Conservation (phyloP, 2,888 invertebrate genomes). For the Ecliptopera silaceata region DNA sequence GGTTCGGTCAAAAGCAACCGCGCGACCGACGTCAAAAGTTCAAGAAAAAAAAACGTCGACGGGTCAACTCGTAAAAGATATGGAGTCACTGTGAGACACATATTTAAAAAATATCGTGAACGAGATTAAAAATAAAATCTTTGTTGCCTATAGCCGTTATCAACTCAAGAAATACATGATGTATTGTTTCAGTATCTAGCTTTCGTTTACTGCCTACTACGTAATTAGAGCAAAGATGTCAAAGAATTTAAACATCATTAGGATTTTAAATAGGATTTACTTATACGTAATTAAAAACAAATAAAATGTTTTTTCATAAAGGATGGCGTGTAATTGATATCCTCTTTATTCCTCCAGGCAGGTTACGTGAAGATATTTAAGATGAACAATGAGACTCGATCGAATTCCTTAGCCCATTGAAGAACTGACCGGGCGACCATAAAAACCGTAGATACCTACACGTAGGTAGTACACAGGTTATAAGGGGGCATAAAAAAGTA, state of each 20-base stretch:
- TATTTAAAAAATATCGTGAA: conserved; percentile 52
- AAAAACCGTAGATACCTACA: conserved; percentile 82
- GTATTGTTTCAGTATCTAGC: conserved; percentile 11
- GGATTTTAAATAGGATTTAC: conserved; percentile 46
- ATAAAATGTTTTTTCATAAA: conserved; percentile 44
- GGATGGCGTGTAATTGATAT: conserved; percentile 58
- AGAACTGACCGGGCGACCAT: conserved; percentile 80
- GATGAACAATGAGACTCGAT: conserved; percentile 78
- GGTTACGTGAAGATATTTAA: conserved; percentile 58
- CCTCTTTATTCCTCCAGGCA: conserved; percentile 53
- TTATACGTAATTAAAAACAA: conserved; percentile 50
- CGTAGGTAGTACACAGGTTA: conserved; percentile 83
- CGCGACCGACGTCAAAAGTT: conserved; percentile 78
- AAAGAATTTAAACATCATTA: conserved; percentile 34
- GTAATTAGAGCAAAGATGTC: conserved; percentile 27
- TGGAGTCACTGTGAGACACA: conserved; percentile 72
- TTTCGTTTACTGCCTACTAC: conserved; percentile 13
- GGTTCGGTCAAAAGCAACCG: conserved; percentile 80
- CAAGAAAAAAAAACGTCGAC: conserved; percentile 73
- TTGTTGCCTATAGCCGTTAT: conserved; percentile 21
- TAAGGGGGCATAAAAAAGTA: conserved; percentile 81
- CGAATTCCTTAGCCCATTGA: conserved; percentile 82
- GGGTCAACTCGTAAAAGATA: conserved; percentile 79
- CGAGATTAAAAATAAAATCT: conserved; percentile 37
- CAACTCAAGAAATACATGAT: conserved; percentile 5